Evolutionary conservation across 1,140 invertebrate genomes (phyloP), one percentile per base, ranked within the genome.

Genomic region (Saccostrea glomerata): DNA sequence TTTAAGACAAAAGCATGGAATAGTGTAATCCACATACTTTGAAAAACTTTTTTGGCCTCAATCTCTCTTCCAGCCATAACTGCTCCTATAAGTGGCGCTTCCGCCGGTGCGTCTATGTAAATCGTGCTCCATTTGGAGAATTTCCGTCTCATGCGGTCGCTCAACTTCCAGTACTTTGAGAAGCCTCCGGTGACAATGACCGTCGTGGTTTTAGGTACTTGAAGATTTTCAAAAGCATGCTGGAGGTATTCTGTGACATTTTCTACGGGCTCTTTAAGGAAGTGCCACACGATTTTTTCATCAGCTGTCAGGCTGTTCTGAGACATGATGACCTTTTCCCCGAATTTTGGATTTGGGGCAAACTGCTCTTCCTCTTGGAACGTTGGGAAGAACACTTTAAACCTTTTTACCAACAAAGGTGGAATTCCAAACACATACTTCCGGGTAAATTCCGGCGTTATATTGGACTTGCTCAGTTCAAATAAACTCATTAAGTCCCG

Each of bases 361-460:
- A 77, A 77, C 7, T 15, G 25, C 25, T 77, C 70, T 30, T 30
- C 25, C 11, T 25, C 70, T 13, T 25, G 70, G 36, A 77, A 77
- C 2, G 70, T 13, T 15, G 70, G 70, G 11, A 30, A 25, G 4
- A 77, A 36, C 23, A 77, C 23, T 77, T 77, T 77, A 36, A 77
- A 77, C 25, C 25, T 77, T 36, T 77, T 77, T 13, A 77, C 30
- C 70, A 77, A 36, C 13, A 25, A 25, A 36, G 23, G 70, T 15
- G 70, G 70, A 77, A 77, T 77, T 36, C 70, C 70, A 77, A 77
- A 77, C 13, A 77, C 30, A 77, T 15, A 77, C 30, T 77, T 77
- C 12, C 30, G 11, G 25, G 25, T 77, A 30, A 77, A 77, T 17
- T 77, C 70, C 15, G 70, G 70, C 1, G 70, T 36, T 30, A 77